These are phyloP conservation scores for Loriculus beryllinus DNA, from an alignment of 2,797 vertebrate species.

Conservation along the genomic window DNA sequence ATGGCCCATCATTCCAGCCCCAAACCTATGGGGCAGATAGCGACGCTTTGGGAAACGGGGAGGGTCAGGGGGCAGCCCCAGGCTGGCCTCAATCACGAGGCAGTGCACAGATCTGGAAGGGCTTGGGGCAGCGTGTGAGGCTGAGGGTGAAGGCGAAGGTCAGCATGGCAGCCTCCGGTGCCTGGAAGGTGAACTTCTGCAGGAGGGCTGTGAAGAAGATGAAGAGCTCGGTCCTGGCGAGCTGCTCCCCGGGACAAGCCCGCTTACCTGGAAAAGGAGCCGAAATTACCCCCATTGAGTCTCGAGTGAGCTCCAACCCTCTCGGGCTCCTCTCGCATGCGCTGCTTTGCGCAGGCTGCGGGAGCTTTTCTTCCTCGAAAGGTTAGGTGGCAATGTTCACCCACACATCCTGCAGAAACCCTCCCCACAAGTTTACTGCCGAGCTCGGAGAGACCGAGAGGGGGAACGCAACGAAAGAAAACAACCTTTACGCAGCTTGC, in stretches of 20 bases:
- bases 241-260: conserved; percentile 75
- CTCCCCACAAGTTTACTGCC: conserved; percentile 14
- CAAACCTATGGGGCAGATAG: rapidly evolving
- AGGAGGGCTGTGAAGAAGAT: conserved; percentile 77
- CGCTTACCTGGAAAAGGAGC: conserved; percentile 79
- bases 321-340: not conserved
- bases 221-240: conserved; percentile 73
- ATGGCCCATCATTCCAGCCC: not conserved
- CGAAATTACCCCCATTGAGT: not conserved
- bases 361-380: conserved; percentile 58
- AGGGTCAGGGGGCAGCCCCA: rapidly evolving
- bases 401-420: conserved; percentile 50
- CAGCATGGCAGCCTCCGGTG: conserved; percentile 41
- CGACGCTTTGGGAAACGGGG: rapidly evolving
- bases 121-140: conserved; percentile 77
- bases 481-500: not conserved
- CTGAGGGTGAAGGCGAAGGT: conserved; percentile 76
- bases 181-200: conserved; percentile 83
- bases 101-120: conserved; percentile 73
- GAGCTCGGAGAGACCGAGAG: not conserved
- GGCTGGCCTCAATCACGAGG: not conserved
- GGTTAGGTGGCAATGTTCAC: conserved; percentile 70
- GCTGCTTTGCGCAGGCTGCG: not conserved
- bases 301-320: rapidly evolving
- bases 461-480: not conserved